Evolutionary conservation across 2,113 vertebrate genomes (phyloP).

Genomic region (Ivindomyrus marchei): DNA sequence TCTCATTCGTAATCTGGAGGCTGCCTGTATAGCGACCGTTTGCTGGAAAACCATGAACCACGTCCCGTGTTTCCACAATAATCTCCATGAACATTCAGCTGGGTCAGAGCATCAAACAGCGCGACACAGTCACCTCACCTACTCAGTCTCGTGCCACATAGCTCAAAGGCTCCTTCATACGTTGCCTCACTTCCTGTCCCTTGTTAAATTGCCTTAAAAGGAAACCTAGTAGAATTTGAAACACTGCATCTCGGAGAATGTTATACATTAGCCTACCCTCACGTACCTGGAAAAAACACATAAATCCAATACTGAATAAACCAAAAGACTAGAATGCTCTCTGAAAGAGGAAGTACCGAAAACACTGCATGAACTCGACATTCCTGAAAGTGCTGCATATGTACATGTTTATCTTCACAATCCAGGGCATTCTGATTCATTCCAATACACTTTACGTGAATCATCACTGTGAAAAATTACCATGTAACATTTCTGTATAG

Average conservation of each 20-base stretch:
- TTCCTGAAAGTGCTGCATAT: not conserved
- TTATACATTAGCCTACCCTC: not conserved
- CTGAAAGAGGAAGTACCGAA: not conserved
- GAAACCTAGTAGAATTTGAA: not conserved
- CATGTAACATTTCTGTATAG: not conserved
- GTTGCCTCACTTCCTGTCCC: not conserved
- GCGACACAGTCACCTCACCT: not conserved
- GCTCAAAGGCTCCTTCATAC: not conserved
- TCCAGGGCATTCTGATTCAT: not conserved
- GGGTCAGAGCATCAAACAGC: not conserved
- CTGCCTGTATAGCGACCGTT: not conserved
- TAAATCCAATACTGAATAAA: not conserved
- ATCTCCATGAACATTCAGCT: not conserved
- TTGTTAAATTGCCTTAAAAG: not conserved
- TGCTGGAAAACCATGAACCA: not conserved
- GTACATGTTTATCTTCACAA: not conserved
- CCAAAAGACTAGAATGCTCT: not conserved
- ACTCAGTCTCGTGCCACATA: not conserved
- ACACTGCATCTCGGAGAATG: not conserved
- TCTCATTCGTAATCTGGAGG: not conserved
- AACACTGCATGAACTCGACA: not conserved
- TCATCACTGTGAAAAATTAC: not conserved
- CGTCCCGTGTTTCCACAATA: not conserved
- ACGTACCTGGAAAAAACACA: not conserved
- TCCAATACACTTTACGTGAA: not conserved